Evolutionary conservation across 2,113 vertebrate species (phyloP), one percentile per base, ranked within the genome.

Genomic region (Penelope pileata): DNA sequence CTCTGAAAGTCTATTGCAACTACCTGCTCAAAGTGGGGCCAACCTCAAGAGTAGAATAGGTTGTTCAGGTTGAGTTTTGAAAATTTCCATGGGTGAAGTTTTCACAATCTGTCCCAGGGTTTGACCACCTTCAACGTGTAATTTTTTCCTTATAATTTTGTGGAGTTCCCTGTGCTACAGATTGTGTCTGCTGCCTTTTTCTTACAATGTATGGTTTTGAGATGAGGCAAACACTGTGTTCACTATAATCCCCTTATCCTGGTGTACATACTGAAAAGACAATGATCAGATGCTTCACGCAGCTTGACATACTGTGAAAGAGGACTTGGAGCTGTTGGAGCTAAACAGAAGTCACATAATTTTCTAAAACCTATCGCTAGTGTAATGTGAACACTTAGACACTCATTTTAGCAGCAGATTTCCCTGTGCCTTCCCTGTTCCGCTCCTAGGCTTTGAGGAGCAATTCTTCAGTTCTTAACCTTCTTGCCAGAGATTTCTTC

Each of bases 401-500:
- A 81, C 27, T 36, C 4, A n/a, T 84, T 91, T 92, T 45, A 69
- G 38, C 15, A 50, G 24, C 9, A 5, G 29, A n/a, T 85, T 84
- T 89, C 15, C 30, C 9, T 7, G 6, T 34, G 13, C 29, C 32
- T 94, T 90, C 50, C 51, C 17, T 40, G 12, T 47, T 83, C 60
- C 1, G 16, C 42, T 91, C 40, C 50, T 80, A 79, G 83, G 69
- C 30, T 96, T 45, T 62, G 64, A 94, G 79, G 40, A 94, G n/a
- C 50, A 95, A 88, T 70, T 96, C 94, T 97, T 81, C 84, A 85
- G 48, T 86, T 66, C 45, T 66, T 96, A 96, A 83, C 88, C 83
- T 96, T 97, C 86, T 95, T 89, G 3, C 45, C 36, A 45, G 92
- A 93, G 77, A 86, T 94, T 95, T 90, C 93, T 96, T 94, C 83